Evolutionary conservation across 2,797 vertebrate genomes (phyloP).

Genomic region (Dicrostonyx torquatus): DNA sequence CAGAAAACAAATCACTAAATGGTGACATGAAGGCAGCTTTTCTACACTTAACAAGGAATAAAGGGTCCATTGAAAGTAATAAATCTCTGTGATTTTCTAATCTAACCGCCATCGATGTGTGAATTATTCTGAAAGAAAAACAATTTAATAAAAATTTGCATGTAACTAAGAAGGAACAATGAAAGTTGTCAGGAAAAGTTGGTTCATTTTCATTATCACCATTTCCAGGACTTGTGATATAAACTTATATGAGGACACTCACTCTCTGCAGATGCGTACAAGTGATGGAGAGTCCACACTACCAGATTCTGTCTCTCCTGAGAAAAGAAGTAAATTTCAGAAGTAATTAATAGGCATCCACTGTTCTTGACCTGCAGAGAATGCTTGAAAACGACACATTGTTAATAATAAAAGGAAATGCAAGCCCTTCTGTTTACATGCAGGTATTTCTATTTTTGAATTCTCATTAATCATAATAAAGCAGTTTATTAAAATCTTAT

Average conservation of each 20-base stretch:
- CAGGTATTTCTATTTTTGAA: neutral
- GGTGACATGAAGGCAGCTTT: constrained; percentile 54
- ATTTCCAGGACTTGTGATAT: neutral
- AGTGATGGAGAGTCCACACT: neutral
- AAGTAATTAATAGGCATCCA: neutral
- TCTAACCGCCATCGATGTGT: constrained; percentile 49
- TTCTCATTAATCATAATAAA: neutral
- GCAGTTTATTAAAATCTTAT: neutral
- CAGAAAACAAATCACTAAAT: constrained; percentile 55
- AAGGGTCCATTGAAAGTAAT: constrained; percentile 57
- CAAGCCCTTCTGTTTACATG: neutral
- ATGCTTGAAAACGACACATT: neutral
- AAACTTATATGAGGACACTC: neutral
- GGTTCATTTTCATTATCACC: neutral
- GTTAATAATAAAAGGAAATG: neutral
- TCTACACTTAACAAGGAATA: constrained; percentile 68
- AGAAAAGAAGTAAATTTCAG: neutral
- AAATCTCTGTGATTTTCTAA: constrained; percentile 57
- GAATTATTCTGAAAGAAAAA: constrained; percentile 60
- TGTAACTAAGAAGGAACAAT: constrained; percentile 52
- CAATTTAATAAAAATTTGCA: constrained; percentile 53
- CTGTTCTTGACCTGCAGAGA: neutral
- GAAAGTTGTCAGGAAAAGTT: constrained; percentile 37
- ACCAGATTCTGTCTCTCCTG: neutral
- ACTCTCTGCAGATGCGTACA: neutral